Evolutionary conservation across 2,113 vertebrate species (phyloP), one percentile per base, ranked within the genome.

Genomic region (Paramormyrops kingsleyae): DNA sequence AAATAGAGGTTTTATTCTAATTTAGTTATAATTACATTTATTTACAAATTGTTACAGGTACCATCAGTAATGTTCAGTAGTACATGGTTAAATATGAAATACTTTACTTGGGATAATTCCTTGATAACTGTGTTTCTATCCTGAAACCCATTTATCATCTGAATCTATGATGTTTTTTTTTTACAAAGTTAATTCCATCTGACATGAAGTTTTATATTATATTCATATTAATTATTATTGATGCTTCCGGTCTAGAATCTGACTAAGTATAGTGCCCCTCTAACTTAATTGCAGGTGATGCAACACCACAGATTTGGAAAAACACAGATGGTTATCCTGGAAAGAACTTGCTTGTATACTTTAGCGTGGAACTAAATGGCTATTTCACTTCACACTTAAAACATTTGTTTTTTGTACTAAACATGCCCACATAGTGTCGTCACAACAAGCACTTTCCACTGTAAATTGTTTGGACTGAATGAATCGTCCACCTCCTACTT

Each of bases 401-500:
- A 88, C 87, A 88, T 88, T 93, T 7, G 47, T 91, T 92, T 93
- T 91, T 91, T 94, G 93, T 93, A 92, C 92, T 94, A 93, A 93
- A 95, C 95, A 93, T 96, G 95, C 89, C 95, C 90, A 94, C 91
- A 92, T 90, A 90, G 91, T 95, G 94, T 93, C 92, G 92, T 96
- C 94, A 94, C 31, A 39, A 13, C 31, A 15, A 42, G 27, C 88
- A 93, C 93, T 95, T 93, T 93, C 91, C 91, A 84, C 94, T 93
- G 92, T 94, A 96, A 96, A 96, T 95, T 95, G 96, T 96, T 94
- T 96, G 94, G 92, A 94, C 94, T 95, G 93, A 96, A 95, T 94
- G 92, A 96, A 95, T 95, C 93, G 94, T 94, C 95, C 95, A 93
- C 92, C 94, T 95, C 92, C 95, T 93, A 92, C 89, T 86, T 92